Percentiles rank a stretch among this genome's conserved stretches.
Evolutionary conservation across 2,888 invertebrate species (phyloP).

Genomic region (Halictus quadricinctus): DNA sequence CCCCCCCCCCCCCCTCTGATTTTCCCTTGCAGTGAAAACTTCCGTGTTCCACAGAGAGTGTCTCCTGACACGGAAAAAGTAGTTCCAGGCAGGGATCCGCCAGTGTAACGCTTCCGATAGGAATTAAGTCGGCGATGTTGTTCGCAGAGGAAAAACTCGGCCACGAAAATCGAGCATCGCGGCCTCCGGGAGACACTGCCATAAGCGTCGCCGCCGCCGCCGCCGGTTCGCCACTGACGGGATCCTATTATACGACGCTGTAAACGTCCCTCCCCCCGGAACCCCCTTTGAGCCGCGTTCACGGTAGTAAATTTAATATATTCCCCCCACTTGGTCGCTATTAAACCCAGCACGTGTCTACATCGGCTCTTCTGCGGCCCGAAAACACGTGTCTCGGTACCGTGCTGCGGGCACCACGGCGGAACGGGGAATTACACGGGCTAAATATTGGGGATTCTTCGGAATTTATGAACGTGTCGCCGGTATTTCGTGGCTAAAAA

Average conservation of each 20-base stretch:
- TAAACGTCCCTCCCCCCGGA: slow-evolving; percentile 16
- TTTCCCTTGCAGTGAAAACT: slow-evolving; percentile 9
- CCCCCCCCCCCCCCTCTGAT: too few relatives aligned
- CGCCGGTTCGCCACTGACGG: slow-evolving; percentile 9
- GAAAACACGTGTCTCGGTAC: slow-evolving; percentile 35
- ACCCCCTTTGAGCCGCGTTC: slow-evolving; percentile 34
- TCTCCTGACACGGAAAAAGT: slow-evolving; percentile 29
- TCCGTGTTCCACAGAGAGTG: slow-evolving; percentile 3
- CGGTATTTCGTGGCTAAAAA: not conserved
- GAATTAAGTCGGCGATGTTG: slow-evolving; percentile 42
- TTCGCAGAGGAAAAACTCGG: slow-evolving; percentile 35
- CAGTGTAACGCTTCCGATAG: slow-evolving; percentile 16
- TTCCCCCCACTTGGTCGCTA: slow-evolving; percentile 37
- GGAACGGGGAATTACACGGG: slow-evolving; percentile 5
- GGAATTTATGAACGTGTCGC: slow-evolving; percentile 42
- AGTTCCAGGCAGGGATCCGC: not conserved
- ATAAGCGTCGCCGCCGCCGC: not conserved
- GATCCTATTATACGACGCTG: slow-evolving; percentile 34
- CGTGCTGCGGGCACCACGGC: slow-evolving; percentile 1
- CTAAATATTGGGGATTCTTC: slow-evolving; percentile 19
- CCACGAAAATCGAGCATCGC: slow-evolving; percentile 16
- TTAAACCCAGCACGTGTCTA: slow-evolving; percentile 60
- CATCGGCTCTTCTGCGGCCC: slow-evolving; percentile 22
- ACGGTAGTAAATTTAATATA: slow-evolving; percentile 62
- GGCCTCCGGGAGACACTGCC: not conserved